Percentiles rank a stretch among this genome's conserved stretches.
These are phyloP conservation scores for Nasalis larvatus DNA, from an alignment of 2,113 vertebrate species.

Conservation along the genomic window DNA sequence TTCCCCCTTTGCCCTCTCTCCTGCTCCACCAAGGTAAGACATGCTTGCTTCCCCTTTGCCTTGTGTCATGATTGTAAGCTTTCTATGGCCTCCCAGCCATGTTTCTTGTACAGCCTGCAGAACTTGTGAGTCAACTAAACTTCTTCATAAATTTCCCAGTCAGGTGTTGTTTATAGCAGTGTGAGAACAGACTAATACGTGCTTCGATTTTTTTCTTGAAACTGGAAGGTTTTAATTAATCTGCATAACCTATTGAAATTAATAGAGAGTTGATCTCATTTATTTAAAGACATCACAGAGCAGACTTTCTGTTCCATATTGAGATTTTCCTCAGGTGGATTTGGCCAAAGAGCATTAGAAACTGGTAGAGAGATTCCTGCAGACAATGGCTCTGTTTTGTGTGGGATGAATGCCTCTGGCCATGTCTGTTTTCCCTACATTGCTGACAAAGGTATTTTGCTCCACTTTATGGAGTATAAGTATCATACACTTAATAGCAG, in stretches of 20 bases:
- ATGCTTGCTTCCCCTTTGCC: too few relatives aligned
- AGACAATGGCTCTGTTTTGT: slow-evolving; percentile 48
- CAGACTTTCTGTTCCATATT: background rate
- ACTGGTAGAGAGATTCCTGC: slow-evolving; percentile 27
- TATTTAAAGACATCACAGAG: background rate
- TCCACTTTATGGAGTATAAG: slow-evolving; percentile 81
- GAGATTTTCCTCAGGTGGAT: background rate
- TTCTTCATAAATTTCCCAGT: too few relatives aligned
- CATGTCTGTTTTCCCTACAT: slow-evolving; percentile 28
- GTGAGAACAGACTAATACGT: too few relatives aligned
- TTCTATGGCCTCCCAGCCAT: too few relatives aligned
- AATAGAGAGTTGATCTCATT: background rate
- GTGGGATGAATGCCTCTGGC: slow-evolving; percentile 23
- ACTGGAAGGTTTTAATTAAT: background rate
- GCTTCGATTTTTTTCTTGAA: background rate
- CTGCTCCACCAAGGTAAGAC: too few relatives aligned
- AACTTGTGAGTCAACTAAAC: too few relatives aligned
- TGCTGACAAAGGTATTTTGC: slow-evolving; percentile 83
- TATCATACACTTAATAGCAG: slow-evolving; percentile 80
- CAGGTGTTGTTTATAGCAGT: too few relatives aligned
- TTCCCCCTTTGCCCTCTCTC: too few relatives aligned
- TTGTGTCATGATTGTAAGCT: too few relatives aligned
- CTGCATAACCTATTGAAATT: background rate
- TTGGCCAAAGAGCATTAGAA: background rate
- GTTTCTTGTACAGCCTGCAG: too few relatives aligned